Conservation (phyloP, 1,140 invertebrate species). For the Cotesia glomerata region DNA sequence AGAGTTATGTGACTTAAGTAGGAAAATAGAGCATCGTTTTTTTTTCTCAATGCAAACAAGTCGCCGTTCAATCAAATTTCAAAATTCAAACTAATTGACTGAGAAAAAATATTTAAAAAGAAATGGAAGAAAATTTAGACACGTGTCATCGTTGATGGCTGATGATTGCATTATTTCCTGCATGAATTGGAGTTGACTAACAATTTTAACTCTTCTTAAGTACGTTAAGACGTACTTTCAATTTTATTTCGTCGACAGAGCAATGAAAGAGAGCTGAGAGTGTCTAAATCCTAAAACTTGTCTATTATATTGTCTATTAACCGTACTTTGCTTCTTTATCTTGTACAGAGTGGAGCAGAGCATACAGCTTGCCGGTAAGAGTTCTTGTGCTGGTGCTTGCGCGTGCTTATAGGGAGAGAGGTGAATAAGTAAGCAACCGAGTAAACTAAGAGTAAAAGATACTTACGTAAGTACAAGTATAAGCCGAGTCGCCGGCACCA, state of each 20-base stretch:
- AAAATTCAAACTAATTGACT: background rate
- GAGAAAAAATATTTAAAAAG: too few relatives aligned
- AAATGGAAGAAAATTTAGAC: too few relatives aligned
- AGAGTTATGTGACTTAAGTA: conserved; percentile 51
- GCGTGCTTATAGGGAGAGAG: conserved; percentile 22
- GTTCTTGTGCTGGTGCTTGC: conserved; percentile 25
- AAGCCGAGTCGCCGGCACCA: conserved; percentile 4
- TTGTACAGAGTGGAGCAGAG: too few relatives aligned
- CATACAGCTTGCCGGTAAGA: too few relatives aligned
- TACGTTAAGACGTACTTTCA: conserved; percentile 58
- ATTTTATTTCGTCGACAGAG: conserved; percentile 56
- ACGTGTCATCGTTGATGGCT: too few relatives aligned
- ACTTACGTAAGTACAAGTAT: conserved; percentile 43
- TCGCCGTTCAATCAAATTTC: conserved; percentile 26
- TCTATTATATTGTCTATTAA: too few relatives aligned
- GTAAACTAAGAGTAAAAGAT: background rate
- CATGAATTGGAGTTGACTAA: conserved; percentile 32
- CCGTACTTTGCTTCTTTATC: too few relatives aligned
- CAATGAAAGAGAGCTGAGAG: background rate
- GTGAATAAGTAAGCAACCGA: background rate
- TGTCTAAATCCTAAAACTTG: too few relatives aligned
- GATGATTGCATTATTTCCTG: too few relatives aligned
- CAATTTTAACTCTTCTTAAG: conserved; percentile 38
- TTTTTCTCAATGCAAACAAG: conserved; percentile 28
- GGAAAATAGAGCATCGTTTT: conserved; percentile 54